Percentiles rank a stretch among this genome's conserved stretches.
Conservation (phyloP, 2,888 invertebrate genomes). For the Stegana nigrithorax region DNA sequence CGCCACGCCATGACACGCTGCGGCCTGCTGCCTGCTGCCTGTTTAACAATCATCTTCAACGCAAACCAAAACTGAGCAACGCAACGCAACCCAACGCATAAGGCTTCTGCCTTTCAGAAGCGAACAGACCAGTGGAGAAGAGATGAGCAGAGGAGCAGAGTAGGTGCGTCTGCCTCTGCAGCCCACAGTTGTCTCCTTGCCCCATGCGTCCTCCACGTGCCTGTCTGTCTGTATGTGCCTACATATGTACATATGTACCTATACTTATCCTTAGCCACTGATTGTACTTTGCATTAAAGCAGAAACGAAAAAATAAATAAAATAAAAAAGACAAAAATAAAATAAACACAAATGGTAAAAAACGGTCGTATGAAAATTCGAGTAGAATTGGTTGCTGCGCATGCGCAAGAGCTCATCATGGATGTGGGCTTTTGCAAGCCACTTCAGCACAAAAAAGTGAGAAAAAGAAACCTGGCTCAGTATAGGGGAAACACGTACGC, state of each 20-base stretch:
- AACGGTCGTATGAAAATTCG: slow-evolving; percentile 20
- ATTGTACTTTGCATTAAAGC: background rate
- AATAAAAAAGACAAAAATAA: background rate
- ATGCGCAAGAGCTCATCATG: slow-evolving; percentile 37
- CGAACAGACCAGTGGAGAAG: no score
- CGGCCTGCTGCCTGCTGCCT: no score
- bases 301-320: background rate
- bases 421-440: slow-evolving; percentile 5
- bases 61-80: no score
- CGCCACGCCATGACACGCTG: no score
- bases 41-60: no score
- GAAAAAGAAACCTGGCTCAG: no score
- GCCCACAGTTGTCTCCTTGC: background rate
- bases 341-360: no score
- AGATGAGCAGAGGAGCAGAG: background rate
- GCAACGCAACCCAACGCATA: no score
- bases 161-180: background rate
- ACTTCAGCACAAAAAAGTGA: no score
- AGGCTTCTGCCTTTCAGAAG: no score
- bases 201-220: no score
- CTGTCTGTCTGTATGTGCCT: background rate
- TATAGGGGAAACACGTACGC: slow-evolving; percentile 8
- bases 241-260: background rate
- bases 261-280: slow-evolving; percentile 37
- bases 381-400: slow-evolving; percentile 33